A percentile compares a stretch with the other conserved stretches of the same genome.
Evolutionary conservation across 2,888 invertebrate genomes (phyloP).

Genomic region (Choreutis nemorana): DNA sequence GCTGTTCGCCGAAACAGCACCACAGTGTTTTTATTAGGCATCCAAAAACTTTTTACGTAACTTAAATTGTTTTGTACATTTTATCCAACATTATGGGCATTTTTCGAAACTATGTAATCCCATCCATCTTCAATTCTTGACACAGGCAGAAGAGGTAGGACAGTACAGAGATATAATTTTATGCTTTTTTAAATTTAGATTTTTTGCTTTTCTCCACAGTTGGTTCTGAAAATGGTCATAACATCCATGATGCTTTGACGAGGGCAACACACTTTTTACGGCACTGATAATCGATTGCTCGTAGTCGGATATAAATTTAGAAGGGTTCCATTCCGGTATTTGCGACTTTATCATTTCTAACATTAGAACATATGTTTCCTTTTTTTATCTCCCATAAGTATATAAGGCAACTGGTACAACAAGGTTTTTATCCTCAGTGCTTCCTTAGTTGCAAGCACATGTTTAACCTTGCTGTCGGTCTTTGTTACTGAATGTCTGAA

Average conservation of each 20-base stretch:
- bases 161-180: slow-evolving; percentile 1
- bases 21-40: slow-evolving; percentile 3
- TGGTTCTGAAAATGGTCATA: slow-evolving; percentile 1
- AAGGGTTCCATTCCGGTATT: slow-evolving; percentile 7
- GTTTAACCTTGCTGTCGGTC: too few relatives aligned
- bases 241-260: slow-evolving; percentile 3
- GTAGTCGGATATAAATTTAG: slow-evolving; percentile 5
- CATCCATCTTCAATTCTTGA: slow-evolving; percentile 1
- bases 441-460: too few relatives aligned
- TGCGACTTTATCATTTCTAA: slow-evolving; percentile 9
- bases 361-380: too few relatives aligned
- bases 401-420: background rate
- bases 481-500: too few relatives aligned
- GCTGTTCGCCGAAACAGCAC: slow-evolving; percentile 2
- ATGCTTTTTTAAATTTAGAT: too few relatives aligned
- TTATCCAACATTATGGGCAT: background rate
- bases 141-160: slow-evolving; percentile 1
- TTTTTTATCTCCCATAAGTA: too few relatives aligned
- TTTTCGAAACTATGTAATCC: slow-evolving; percentile 2
- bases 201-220: too few relatives aligned
- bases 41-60: slow-evolving; percentile 1
- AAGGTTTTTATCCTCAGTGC: slow-evolving; percentile 2
- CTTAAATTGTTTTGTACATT: slow-evolving; percentile 1
- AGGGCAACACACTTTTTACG: slow-evolving; percentile 4
- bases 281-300: too few relatives aligned